Evolutionary conservation across 2,888 invertebrate species (phyloP).

Genomic region (Atethmia centrago): DNA sequence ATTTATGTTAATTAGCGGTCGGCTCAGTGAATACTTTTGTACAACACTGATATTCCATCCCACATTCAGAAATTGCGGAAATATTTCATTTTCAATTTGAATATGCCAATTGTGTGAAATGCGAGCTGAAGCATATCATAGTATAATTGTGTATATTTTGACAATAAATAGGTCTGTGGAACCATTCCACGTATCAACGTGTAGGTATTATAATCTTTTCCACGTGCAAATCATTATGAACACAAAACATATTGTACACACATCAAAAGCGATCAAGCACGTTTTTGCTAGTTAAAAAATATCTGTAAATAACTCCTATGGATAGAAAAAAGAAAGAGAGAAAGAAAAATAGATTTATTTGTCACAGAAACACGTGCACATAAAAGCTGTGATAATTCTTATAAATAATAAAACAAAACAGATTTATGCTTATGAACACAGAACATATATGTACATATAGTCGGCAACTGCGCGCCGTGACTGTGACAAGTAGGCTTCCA

Average conservation of each 20-base stretch:
- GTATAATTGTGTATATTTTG: conserved; percentile 58
- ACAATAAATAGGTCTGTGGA: conserved; percentile 54
- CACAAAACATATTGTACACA: conserved; percentile 46
- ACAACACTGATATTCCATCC: conserved; percentile 7
- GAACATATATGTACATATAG: too few relatives aligned
- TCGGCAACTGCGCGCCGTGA: too few relatives aligned
- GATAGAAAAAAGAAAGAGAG: too few relatives aligned
- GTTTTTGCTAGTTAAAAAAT: too few relatives aligned
- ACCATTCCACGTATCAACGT: conserved; percentile 43
- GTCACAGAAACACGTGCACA: too few relatives aligned
- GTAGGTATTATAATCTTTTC: conserved; percentile 64
- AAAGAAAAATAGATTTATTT: too few relatives aligned
- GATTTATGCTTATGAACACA: too few relatives aligned
- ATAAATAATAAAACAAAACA: too few relatives aligned
- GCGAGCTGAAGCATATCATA: conserved; percentile 48
- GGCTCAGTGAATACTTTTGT: conserved; percentile 23
- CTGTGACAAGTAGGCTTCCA: too few relatives aligned
- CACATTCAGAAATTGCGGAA: conserved; percentile 24
- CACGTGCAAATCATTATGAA: conserved; percentile 64
- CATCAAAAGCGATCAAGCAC: too few relatives aligned
- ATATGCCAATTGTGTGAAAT: conserved; percentile 46
- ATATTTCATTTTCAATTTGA: conserved; percentile 38
- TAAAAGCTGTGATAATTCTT: too few relatives aligned
- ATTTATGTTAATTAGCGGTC: conserved; percentile 26
- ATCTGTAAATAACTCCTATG: too few relatives aligned